These are phyloP conservation scores for Bombyx mori DNA, from an alignment of 1,140 invertebrate species.

Conservation along the genomic window DNA sequence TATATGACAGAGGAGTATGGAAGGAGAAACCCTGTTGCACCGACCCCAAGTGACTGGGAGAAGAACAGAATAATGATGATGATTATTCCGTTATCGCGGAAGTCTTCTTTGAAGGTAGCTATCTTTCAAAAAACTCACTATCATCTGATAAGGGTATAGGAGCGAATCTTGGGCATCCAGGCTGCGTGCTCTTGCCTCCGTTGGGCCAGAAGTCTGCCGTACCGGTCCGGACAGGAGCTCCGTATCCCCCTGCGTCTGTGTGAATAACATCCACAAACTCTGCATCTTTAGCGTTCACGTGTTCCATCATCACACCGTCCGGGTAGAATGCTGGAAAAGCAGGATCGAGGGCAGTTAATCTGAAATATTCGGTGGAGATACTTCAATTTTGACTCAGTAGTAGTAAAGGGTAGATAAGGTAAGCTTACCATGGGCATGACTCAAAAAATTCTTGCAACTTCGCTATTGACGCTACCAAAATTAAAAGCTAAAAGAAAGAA, in stretches of 20 bases:
- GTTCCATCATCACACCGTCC: constrained; percentile 66
- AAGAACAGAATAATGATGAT: too few relatives aligned
- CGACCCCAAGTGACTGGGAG: too few relatives aligned
- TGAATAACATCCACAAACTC: constrained; percentile 80
- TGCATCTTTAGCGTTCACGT: constrained; percentile 76
- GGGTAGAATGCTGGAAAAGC: constrained; percentile 75
- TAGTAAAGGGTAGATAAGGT: too few relatives aligned
- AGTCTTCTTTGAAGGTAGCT: too few relatives aligned
- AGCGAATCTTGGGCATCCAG: constrained; percentile 70
- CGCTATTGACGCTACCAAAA: too few relatives aligned
- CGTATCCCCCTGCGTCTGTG: constrained; percentile 75
- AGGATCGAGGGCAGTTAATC: constrained; percentile 74
- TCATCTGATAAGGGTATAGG: constrained; percentile 60
- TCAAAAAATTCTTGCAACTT: too few relatives aligned
- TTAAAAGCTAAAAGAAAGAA: too few relatives aligned
- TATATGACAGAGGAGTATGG: too few relatives aligned
- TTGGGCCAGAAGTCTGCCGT: constrained; percentile 78
- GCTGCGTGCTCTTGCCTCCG: constrained; percentile 72
- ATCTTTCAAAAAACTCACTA: constrained; percentile 34
- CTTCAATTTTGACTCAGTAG: neutral
- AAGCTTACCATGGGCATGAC: too few relatives aligned
- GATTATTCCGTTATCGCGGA: too few relatives aligned
- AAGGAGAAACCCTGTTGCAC: too few relatives aligned
- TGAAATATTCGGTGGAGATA: constrained; percentile 28
- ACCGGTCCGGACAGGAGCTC: constrained; percentile 70